Evolutionary conservation across 2,888 invertebrate genomes (phyloP).

Genomic region (Hydropsyche betteni): DNA sequence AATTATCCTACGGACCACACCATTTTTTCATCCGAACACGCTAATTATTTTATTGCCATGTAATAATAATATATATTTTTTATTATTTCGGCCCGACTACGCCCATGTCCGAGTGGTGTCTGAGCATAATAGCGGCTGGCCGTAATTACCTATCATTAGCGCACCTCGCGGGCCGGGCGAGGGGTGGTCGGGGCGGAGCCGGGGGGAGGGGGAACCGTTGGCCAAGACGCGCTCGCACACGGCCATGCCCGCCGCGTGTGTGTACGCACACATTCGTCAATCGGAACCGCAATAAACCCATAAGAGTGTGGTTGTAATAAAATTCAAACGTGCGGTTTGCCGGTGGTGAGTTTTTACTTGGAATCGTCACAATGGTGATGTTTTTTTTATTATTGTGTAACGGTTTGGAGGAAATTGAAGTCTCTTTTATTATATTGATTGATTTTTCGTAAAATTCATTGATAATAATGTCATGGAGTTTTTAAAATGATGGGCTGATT

Average conservation of each 20-base stretch:
- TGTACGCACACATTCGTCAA: constrained; percentile 48
- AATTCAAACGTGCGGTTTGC: too few species aligned
- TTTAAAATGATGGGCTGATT: too few species aligned
- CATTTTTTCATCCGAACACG: too few species aligned
- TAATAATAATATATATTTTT: constrained; percentile 10
- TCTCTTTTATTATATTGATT: too few species aligned
- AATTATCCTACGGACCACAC: too few species aligned
- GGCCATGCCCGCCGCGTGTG: neutral
- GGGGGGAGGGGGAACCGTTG: constrained; percentile 38
- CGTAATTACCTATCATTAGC: constrained; percentile 57
- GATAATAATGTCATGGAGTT: too few species aligned
- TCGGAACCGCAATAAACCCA: constrained; percentile 32
- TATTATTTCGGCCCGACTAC: constrained; percentile 12
- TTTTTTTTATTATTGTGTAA: too few species aligned
- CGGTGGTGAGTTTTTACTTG: too few species aligned
- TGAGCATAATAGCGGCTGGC: constrained; percentile 53
- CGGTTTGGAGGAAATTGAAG: too few species aligned
- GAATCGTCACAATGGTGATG: too few species aligned
- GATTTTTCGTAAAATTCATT: too few species aligned
- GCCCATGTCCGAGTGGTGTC: constrained; percentile 47
- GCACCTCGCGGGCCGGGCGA: constrained; percentile 45
- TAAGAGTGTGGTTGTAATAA: neutral
- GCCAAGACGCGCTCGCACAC: neutral
- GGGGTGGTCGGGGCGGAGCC: constrained; percentile 51
- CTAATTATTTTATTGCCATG: too few species aligned